A percentile compares a stretch with the other conserved stretches of the same genome.
phyloP scores from a whole-genome alignment of 2,113 vertebrate species.

The Chascanopsetta lugubris region DNA sequence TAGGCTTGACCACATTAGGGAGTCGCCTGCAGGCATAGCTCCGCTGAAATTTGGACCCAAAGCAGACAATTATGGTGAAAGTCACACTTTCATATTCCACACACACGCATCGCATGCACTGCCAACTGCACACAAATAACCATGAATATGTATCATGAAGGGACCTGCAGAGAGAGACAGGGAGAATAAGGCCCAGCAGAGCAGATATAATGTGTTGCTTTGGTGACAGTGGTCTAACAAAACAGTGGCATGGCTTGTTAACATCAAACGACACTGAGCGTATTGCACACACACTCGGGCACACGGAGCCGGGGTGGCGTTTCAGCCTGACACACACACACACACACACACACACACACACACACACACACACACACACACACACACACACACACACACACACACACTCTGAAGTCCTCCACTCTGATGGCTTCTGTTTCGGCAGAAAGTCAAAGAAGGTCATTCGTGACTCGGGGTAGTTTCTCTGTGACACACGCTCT shows the following conservation, averaged over 20 bases:
- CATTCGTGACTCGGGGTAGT: conserved; percentile 67
- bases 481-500: conserved; percentile 40
- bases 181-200: conserved; percentile 39
- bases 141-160: conserved; percentile 1
- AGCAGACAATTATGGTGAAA: conserved; percentile 24
- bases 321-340: conserved; percentile 53
- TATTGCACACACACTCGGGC: conserved; percentile 2
- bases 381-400: no score
- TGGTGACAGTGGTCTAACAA: conserved; percentile 75
- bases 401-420: conserved; percentile 38
- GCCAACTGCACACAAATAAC: conserved; percentile 11
- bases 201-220: conserved; percentile 66
- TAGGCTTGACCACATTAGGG: background rate
- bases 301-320: conserved; percentile 13
- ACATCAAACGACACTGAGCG: conserved; percentile 66
- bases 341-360: no score
- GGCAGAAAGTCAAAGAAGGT: conserved; percentile 57
- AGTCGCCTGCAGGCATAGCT: conserved; percentile 13
- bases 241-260: conserved; percentile 72
- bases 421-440: conserved; percentile 45
- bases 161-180: conserved; percentile 12
- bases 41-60: conserved; percentile 7
- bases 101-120: background rate
- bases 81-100: conserved; percentile 11
- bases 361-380: no score